Conservation (phyloP, 1,140 invertebrate genomes). For the Brachionus koreanus region DNA sequence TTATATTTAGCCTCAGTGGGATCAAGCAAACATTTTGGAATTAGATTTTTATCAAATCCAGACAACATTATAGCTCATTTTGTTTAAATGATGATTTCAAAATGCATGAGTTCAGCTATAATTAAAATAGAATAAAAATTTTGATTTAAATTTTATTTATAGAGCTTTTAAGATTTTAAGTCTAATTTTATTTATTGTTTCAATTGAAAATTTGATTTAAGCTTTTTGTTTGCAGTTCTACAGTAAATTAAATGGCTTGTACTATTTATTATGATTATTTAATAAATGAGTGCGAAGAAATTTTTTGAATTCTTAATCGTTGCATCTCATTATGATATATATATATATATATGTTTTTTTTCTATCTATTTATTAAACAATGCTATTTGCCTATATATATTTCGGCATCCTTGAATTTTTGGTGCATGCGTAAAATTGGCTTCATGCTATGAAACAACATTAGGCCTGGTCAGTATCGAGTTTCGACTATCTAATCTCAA, state of each 20-base stretch:
- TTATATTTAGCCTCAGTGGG: no score
- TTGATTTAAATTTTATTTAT: no score
- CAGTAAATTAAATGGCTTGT: background rate
- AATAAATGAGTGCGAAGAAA: slow-evolving; percentile 8
- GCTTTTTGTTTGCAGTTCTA: background rate
- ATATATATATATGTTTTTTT: background rate
- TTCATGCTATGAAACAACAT: background rate
- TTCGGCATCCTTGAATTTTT: background rate
- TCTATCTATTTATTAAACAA: background rate
- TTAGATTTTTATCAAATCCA: no score
- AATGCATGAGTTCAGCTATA: no score
- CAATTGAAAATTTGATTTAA: background rate
- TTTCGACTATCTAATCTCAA: slow-evolving; percentile 5
- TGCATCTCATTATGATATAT: slow-evolving; percentile 16
- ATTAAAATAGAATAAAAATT: no score
- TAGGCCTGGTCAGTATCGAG: background rate
- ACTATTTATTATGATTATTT: slow-evolving; percentile 25
- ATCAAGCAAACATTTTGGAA: no score
- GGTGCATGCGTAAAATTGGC: background rate
- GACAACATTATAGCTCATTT: no score
- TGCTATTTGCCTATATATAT: background rate
- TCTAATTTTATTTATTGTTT: background rate
- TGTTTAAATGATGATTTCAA: no score
- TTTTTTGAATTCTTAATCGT: slow-evolving; percentile 29
- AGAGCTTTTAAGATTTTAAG: no score